Conservation (phyloP, 2,888 invertebrate genomes). For the Pharmacophagus antenor region DNA sequence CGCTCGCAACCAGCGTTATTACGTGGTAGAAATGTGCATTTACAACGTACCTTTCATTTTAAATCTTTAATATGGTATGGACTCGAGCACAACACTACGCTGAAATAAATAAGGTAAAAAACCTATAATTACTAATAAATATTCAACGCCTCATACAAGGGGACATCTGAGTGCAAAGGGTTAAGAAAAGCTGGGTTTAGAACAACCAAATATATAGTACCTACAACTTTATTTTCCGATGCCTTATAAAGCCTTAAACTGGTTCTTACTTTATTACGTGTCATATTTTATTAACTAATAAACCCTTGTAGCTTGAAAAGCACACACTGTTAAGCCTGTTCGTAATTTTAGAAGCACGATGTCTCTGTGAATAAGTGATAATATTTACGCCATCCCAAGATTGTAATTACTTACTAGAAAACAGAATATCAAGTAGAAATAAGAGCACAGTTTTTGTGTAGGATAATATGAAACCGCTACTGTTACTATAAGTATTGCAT, state of each 20-base stretch:
- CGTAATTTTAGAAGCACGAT: neutral
- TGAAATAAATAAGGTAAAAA: too few species aligned
- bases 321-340: neutral
- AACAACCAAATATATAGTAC: too few species aligned
- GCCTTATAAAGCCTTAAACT: neutral
- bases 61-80: too few species aligned
- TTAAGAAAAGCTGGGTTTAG: too few species aligned
- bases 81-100: too few species aligned
- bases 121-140: too few species aligned
- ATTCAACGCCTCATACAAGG: too few species aligned
- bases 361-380: neutral
- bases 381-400: neutral
- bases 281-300: neutral
- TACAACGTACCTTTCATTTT: too few species aligned
- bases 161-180: too few species aligned
- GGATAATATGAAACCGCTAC: neutral
- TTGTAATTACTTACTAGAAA: neutral
- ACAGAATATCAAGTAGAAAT: neutral
- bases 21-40: too few species aligned
- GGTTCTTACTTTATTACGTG: neutral
- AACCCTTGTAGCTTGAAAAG: neutral
- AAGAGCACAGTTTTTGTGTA: neutral
- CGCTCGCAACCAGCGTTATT: too few species aligned
- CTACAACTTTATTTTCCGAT: too few species aligned
- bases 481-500: neutral